phyloP scores from a whole-genome alignment of 2,113 vertebrate genomes.

The Oreotrochilus melanogaster region DNA sequence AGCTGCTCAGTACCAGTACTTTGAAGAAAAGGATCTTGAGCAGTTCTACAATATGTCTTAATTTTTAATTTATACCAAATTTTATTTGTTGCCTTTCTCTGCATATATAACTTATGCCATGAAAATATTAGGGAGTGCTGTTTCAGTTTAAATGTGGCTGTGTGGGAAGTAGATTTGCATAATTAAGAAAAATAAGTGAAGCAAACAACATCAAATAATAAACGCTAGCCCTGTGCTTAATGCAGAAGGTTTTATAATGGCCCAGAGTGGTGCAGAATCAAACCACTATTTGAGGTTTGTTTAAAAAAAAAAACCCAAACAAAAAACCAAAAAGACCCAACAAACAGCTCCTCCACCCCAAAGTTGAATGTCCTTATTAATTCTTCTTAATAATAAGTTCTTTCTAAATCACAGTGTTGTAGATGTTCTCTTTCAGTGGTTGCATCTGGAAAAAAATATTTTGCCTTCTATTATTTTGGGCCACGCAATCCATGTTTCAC shows the following conservation, averaged over 20 bases:
- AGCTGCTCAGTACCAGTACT: slow-evolving; percentile 43
- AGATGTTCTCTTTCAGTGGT: slow-evolving; percentile 62
- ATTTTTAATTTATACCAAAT: slow-evolving; percentile 2
- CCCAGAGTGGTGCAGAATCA: slow-evolving; percentile 23
- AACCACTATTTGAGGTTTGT: neutral
- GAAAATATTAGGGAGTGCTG: slow-evolving; percentile 36
- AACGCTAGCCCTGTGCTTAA: neutral
- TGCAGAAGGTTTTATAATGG: neutral
- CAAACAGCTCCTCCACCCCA: fast-evolving
- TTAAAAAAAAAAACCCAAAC: neutral
- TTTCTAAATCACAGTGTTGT: slow-evolving; percentile 49
- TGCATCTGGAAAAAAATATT: slow-evolving; percentile 15
- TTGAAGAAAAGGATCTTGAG: slow-evolving; percentile 17
- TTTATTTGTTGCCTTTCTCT: slow-evolving; percentile 29
- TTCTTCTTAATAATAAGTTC: slow-evolving; percentile 41
- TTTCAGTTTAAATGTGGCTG: slow-evolving; percentile 11
- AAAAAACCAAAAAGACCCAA: too few relatives aligned
- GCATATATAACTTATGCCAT: slow-evolving; percentile 37
- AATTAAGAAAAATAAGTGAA: slow-evolving; percentile 35
- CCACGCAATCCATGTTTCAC: slow-evolving; percentile 47
- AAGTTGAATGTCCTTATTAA: slow-evolving; percentile 64
- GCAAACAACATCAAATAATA: neutral
- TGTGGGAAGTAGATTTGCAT: slow-evolving; percentile 36
- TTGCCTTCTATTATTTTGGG: slow-evolving; percentile 46
- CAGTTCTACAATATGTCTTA: slow-evolving; percentile 27